Conservation (phyloP, 1,140 invertebrate genomes). For the Magallana ariakensis region DNA sequence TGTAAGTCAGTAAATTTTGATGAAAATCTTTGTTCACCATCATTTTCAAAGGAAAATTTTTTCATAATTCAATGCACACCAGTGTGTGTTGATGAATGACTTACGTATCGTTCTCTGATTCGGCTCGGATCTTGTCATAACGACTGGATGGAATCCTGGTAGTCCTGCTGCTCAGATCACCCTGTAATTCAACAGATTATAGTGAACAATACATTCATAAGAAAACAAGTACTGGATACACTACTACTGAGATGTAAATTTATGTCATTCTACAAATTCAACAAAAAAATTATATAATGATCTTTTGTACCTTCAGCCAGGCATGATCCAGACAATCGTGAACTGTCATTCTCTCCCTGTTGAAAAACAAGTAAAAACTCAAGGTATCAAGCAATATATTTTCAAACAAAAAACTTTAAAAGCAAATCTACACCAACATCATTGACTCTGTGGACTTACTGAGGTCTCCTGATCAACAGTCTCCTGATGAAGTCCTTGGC, state of each 20-base stretch:
- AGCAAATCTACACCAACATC: no score
- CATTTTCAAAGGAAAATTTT: neutral
- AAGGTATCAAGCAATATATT: neutral
- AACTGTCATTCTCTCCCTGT: slow-evolving; percentile 96
- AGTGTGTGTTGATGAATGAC: slow-evolving; percentile 58
- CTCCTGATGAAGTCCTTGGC: slow-evolving; percentile 98
- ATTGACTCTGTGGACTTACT: slow-evolving; percentile 83
- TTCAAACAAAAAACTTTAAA: neutral
- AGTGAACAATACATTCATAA: no score
- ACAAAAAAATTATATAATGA: neutral
- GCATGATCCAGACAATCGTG: slow-evolving; percentile 97
- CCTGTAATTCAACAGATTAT: slow-evolving; percentile 57
- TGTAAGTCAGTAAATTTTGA: neutral
- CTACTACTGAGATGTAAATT: no score
- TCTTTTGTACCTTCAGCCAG: slow-evolving; percentile 85
- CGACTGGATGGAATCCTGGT: slow-evolving; percentile 86
- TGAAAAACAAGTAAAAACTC: slow-evolving; percentile 65
- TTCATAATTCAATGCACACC: neutral
- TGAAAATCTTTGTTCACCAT: neutral
- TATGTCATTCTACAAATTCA: neutral
- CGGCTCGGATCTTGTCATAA: slow-evolving; percentile 92
- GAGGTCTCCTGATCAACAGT: slow-evolving; percentile 95
- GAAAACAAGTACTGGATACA: no score
- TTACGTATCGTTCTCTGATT: slow-evolving; percentile 85
- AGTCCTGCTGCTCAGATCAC: slow-evolving; percentile 85